These are phyloP conservation scores for Sylvicola cinctus DNA, from an alignment of 2,888 invertebrate genomes.

Conservation along the genomic window DNA sequence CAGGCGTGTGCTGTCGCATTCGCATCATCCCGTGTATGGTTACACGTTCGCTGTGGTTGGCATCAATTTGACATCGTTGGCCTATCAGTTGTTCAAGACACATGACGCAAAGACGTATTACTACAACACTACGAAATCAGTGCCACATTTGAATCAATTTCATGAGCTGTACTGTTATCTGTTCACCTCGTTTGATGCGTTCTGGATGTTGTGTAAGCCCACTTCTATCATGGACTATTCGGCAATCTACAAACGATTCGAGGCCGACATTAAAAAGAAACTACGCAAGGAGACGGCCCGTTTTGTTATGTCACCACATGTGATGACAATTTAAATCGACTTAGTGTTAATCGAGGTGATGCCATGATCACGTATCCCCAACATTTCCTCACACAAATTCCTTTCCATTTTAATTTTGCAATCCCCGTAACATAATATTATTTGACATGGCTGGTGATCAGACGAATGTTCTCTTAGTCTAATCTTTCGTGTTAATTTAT, in stretches of 20 bases:
- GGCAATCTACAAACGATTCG: slow-evolving; percentile 61
- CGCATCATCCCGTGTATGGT: slow-evolving; percentile 73
- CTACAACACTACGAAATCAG: slow-evolving; percentile 53
- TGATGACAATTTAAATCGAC: no score
- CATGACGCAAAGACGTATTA: slow-evolving; percentile 79
- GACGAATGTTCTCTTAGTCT: no score
- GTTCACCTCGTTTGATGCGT: slow-evolving; percentile 84
- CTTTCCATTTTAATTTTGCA: no score
- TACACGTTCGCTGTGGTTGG: slow-evolving; percentile 83
- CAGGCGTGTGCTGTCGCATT: slow-evolving; percentile 65
- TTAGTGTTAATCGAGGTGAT: no score
- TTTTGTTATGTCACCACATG: no score
- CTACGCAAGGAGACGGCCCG: no score
- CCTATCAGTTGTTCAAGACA: slow-evolving; percentile 56
- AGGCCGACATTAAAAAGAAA: no score
- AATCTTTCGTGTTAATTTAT: no score
- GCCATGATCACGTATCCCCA: no score
- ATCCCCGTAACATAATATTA: no score
- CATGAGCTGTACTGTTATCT: slow-evolving; percentile 87
- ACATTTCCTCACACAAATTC: no score
- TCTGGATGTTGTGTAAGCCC: slow-evolving; percentile 85
- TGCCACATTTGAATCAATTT: slow-evolving; percentile 54
- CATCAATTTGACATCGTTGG: slow-evolving; percentile 87
- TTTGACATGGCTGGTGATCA: no score
- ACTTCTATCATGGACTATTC: slow-evolving; percentile 92